Base-by-base conservation (phyloP, 2,888 invertebrate species). In the Cenopis cana region DNA sequence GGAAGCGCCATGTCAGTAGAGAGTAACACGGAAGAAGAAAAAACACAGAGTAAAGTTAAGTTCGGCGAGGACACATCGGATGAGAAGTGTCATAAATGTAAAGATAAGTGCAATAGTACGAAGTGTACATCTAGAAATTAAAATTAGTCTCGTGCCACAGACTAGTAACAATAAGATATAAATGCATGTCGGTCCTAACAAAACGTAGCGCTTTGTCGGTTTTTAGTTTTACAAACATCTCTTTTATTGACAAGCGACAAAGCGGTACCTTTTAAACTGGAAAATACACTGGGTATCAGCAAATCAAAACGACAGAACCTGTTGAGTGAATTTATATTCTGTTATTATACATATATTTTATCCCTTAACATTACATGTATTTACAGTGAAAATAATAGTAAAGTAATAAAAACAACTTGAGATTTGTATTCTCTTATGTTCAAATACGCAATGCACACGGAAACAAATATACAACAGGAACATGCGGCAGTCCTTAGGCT, bases 291-390 rank as follows among this genome's bases (percentile, higher is more conserved):
- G 11, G 8, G 3, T 24, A 61, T 78, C 41, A 59, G 10, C 11
- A 69, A 76, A 83, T 82, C 84, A 80, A 89, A 83, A 87, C 78
- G 68, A 79, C 75, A 70, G 72, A 74, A 18, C 38, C 60, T 79
- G 78, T 84, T 83, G 82, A 84, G 83, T 85, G 84, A 87, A 89
- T 89, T 91, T 90, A 90, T 92, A 92, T 88, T 92, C 89, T 92
- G 90, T 91, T 93, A 92, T 91, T 87, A 89, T 76, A 75, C 71
- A 75, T 90, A 90, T 89, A 93, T 83, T 90, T 85, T 89, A 89
- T 89, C 81, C 80, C 89, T 90, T 91, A 90, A 79, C 79, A 84
- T 85, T 90, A 89, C 82, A 87, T 79, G 83, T 90, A 93, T 93
- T 89, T 93, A 93, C 93, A 93, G 74, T 80, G 78, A 80, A 83